These are phyloP conservation scores for Stegodyphus dumicola DNA, from an alignment of 1,140 invertebrate genomes.

Conservation along the genomic window DNA sequence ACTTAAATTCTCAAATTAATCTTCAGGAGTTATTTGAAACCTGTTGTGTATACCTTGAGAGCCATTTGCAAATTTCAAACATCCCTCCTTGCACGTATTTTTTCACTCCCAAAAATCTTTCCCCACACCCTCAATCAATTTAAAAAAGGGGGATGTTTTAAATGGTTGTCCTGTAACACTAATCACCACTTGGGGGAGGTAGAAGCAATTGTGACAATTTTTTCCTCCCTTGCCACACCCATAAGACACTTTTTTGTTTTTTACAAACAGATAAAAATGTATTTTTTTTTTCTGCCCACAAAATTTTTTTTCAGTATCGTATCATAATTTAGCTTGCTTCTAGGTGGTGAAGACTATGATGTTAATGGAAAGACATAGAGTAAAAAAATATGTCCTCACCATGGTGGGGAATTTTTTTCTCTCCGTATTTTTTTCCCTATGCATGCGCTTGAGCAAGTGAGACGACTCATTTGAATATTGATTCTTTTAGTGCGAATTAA, in stretches of 20 bases:
- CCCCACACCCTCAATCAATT: slow-evolving; percentile 21
- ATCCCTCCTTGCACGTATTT: slow-evolving; percentile 6
- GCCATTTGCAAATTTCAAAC: slow-evolving; percentile 42
- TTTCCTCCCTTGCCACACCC: slow-evolving; percentile 15
- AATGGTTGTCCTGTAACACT: slow-evolving; percentile 47
- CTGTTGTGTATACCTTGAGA: slow-evolving; percentile 44
- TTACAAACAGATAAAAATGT: slow-evolving; percentile 7
- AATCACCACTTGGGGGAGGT: slow-evolving; percentile 52
- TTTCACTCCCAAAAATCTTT: neutral
- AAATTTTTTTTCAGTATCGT: slow-evolving; percentile 14
- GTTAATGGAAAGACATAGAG: slow-evolving; percentile 60
- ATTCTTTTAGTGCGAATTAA: slow-evolving; percentile 55
- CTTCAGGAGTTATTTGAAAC: slow-evolving; percentile 37
- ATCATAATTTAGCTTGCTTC: slow-evolving; percentile 47
- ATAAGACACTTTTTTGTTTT: slow-evolving; percentile 51
- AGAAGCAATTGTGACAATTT: slow-evolving; percentile 56
- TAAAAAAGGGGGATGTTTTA: neutral
- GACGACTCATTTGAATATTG: slow-evolving; percentile 59
- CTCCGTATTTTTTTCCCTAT: slow-evolving; percentile 18
- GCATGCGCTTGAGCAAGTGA: neutral
- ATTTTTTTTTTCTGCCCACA: slow-evolving; percentile 17
- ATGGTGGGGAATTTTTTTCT: slow-evolving; percentile 54
- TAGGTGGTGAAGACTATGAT: slow-evolving; percentile 35
- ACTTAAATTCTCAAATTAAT: slow-evolving; percentile 25
- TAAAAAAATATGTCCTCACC: slow-evolving; percentile 46